Evolutionary conservation across 1,140 invertebrate species (phyloP).

Genomic region (Drosophila nannoptera): DNA sequence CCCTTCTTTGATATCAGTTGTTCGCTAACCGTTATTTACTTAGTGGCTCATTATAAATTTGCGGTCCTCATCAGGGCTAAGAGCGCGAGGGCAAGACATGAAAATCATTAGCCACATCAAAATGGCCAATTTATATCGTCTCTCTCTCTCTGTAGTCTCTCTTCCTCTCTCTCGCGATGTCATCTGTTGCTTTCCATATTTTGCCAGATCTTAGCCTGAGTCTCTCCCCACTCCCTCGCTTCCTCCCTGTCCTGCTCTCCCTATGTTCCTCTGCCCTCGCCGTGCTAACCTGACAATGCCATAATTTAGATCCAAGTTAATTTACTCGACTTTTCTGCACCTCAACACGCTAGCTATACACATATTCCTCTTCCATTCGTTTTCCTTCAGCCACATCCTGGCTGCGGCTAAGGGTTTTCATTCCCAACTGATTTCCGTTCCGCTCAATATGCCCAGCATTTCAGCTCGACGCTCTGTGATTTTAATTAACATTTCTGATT

Average conservation of each 20-base stretch:
- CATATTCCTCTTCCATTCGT: constrained; percentile 44
- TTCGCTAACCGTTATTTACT: constrained; percentile 1
- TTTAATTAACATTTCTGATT: constrained; percentile 78
- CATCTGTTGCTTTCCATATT: background rate
- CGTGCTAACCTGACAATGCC: constrained; percentile 27
- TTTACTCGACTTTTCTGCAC: constrained; percentile 22
- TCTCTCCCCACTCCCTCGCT: background rate
- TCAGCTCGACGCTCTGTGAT: constrained; percentile 62
- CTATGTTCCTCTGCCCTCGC: background rate
- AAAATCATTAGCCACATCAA: too few relatives aligned
- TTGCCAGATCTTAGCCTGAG: too few relatives aligned
- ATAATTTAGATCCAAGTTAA: constrained; percentile 51
- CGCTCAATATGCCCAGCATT: constrained; percentile 50
- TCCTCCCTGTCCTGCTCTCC: background rate
- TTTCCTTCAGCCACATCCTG: background rate
- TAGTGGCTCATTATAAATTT: background rate
- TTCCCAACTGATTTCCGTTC: constrained; percentile 41
- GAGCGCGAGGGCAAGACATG: too few relatives aligned
- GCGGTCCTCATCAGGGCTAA: background rate
- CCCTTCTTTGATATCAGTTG: background rate
- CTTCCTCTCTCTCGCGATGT: background rate
- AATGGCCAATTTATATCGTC: background rate
- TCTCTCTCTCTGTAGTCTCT: too few relatives aligned
- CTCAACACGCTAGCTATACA: constrained; percentile 5
- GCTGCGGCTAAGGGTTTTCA: constrained; percentile 55